These are phyloP conservation scores for Melitaea athalia DNA, from an alignment of 2,888 invertebrate genomes.

Conservation along the genomic window DNA sequence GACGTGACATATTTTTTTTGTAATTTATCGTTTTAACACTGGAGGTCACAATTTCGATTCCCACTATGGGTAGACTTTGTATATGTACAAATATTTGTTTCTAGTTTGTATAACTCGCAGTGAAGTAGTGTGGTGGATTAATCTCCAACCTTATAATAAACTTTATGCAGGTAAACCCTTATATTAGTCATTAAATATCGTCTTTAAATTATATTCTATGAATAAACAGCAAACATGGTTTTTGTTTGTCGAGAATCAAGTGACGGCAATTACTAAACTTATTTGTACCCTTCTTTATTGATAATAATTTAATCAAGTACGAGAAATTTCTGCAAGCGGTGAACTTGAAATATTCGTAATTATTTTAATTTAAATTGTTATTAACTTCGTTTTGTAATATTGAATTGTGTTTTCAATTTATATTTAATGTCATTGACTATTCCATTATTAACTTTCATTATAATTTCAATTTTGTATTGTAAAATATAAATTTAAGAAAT, in stretches of 20 bases:
- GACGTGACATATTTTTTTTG: too few species aligned
- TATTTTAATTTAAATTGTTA: background rate
- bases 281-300: conserved; percentile 3
- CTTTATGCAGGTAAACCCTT: too few species aligned
- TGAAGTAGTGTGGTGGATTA: too few species aligned
- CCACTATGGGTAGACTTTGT: too few species aligned
- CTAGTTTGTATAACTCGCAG: too few species aligned
- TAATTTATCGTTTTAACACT: too few species aligned
- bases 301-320: conserved; percentile 7
- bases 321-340: conserved; percentile 3
- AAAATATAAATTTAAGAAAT: too few species aligned
- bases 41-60: too few species aligned
- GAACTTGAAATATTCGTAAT: background rate
- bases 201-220: background rate
- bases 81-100: too few species aligned
- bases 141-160: too few species aligned
- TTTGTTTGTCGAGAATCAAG: background rate
- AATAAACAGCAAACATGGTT: background rate
- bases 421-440: background rate
- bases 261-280: background rate
- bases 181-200: background rate
- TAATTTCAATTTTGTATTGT: background rate
- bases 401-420: background rate
- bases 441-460: background rate
- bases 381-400: background rate